Conservation (phyloP, 2,113 vertebrate genomes). For the Anguilla rostrata region DNA sequence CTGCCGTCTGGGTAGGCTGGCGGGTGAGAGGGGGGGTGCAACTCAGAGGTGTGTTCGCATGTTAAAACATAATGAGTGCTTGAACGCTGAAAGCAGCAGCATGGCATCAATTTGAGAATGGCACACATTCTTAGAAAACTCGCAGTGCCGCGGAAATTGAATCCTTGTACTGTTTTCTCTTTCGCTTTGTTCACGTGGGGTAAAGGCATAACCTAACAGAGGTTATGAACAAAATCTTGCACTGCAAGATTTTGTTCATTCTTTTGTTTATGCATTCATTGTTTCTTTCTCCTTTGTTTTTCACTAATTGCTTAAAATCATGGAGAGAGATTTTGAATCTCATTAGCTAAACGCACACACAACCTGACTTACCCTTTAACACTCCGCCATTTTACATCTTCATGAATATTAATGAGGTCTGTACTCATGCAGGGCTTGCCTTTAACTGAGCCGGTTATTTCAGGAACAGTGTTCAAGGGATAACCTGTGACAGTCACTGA, state of each 20-base stretch:
- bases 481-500: constrained; percentile 25
- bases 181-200: neutral
- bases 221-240: no score
- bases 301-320: constrained; percentile 14
- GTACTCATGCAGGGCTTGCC: constrained; percentile 26
- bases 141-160: neutral
- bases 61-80: constrained; percentile 49
- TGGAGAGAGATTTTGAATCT: constrained; percentile 40
- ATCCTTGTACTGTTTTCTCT: neutral
- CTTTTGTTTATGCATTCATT: constrained; percentile 18
- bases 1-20: neutral
- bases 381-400: constrained; percentile 35
- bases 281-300: neutral
- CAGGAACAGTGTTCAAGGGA: constrained; percentile 42
- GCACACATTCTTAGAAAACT: constrained; percentile 22
- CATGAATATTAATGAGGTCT: constrained; percentile 38
- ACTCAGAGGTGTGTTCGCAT: constrained; percentile 42
- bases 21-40: neutral
- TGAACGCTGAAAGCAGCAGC: constrained; percentile 38
- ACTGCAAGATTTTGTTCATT: neutral
- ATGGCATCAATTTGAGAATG: constrained; percentile 36
- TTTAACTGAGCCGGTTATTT: constrained; percentile 35
- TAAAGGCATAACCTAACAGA: neutral
- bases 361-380: constrained; percentile 38
- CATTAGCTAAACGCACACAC: constrained; percentile 42